Conservation (phyloP, 2,113 vertebrate genomes). For the Clarias batrachus region DNA sequence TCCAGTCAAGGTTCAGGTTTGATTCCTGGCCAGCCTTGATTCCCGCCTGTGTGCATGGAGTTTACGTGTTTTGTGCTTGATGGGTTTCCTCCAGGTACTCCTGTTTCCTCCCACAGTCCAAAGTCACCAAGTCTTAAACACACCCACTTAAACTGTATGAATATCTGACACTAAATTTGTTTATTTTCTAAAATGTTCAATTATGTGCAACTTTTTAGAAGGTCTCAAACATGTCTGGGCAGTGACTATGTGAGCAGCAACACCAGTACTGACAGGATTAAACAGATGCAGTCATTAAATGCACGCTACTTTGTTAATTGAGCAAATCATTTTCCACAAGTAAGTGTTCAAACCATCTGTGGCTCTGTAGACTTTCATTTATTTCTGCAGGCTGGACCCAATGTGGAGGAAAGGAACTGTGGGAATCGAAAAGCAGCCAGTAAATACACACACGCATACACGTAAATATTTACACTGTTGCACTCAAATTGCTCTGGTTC, state of each 20-base stretch:
- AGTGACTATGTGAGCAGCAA: background rate
- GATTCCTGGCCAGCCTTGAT: no score
- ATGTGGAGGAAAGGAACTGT: background rate
- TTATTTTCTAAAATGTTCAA: background rate
- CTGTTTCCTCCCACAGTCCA: no score
- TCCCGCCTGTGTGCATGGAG: no score
- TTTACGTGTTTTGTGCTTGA: no score
- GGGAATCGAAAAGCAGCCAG: background rate
- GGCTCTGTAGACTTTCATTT: background rate
- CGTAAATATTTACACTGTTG: no score
- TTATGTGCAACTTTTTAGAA: background rate
- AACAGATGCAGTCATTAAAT: background rate
- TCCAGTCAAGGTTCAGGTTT: no score
- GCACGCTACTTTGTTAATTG: background rate
- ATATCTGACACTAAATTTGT: background rate
- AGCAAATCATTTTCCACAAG: background rate
- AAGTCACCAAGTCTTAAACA: no score
- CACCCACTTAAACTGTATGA: no score
- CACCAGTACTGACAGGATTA: background rate
- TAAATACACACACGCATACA: no score
- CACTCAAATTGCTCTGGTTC: no score
- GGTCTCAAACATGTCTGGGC: background rate
- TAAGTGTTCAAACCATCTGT: conserved; percentile 10
- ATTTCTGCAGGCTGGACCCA: background rate
- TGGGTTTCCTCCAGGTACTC: no score